Evolutionary conservation across 2,113 vertebrate species (phyloP), one percentile per base, ranked within the genome.

Genomic region (Rhynchomys soricoides): DNA sequence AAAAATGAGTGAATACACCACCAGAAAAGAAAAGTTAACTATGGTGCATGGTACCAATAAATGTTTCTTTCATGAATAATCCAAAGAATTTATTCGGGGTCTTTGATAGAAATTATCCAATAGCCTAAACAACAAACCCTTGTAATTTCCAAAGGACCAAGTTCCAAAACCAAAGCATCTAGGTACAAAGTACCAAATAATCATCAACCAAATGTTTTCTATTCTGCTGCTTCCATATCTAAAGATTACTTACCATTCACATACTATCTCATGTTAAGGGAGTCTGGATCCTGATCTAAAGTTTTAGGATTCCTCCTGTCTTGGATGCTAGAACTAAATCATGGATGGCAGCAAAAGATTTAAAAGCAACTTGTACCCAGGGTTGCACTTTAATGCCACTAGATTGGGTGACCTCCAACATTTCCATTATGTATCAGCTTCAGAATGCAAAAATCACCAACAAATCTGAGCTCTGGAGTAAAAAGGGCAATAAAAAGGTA

Each of bases 11-110:
- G 8, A 83, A 48, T 78, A 68, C 21, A 81, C 8, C 37, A 83
- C 31, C 24, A 86, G 40, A 50, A 75, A 79, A 86, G 43, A 40
- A 24, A 43, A 43, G 13, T 29, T 31, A 88, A 89, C 16, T 48
- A 71, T 7, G 5, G 1, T 29, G 22, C 19, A 19, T 1, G 6
- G 37, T 11, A n/a, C 11, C 9, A 78, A 11, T 7, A 31, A 5
- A 59, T 3, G 3, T 37, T 62, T 85, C 31, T n/a, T 59, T 91
- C 29, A 79, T 16, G 19, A 91, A 70, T 9, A 43, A 79, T 48
- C 16, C 66, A 40, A 59, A 81, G 10, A 31, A 66, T 16, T 71
- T 66, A 59, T 48, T 45, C 16, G 13, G 45, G 15, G 15, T 1
- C 50, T 78, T 48, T 52, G n/a, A 82, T 1, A 89, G 64, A 50